Conservation (phyloP, 2,888 invertebrate species). For the Drosophila lacicola region DNA sequence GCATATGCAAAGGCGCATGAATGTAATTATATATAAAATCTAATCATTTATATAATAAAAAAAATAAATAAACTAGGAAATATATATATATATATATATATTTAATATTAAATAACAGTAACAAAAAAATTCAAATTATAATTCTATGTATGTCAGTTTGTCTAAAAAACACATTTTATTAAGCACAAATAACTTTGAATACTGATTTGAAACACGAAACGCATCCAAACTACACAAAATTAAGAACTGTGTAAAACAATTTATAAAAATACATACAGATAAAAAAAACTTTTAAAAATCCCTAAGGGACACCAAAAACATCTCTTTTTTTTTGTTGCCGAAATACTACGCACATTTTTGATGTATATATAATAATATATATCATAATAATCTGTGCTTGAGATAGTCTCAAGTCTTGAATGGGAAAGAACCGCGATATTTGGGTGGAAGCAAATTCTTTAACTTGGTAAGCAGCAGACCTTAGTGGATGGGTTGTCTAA, state of each 20-base stretch:
- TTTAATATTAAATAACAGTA: conserved; percentile 38
- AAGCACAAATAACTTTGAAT: conserved; percentile 54
- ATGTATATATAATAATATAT: no score
- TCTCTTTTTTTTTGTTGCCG: not conserved
- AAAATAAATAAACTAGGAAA: conserved; percentile 36
- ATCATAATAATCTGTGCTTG: no score
- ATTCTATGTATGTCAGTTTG: conserved; percentile 48
- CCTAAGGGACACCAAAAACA: conserved; percentile 79
- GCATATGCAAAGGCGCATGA: conserved; percentile 35
- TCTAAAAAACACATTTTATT: conserved; percentile 54
- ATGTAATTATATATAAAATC: conserved; percentile 57
- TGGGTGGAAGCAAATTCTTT: no score
- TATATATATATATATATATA: conserved; percentile 23
- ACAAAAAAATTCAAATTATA: conserved; percentile 33
- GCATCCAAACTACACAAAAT: conserved; percentile 45
- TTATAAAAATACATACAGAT: conserved; percentile 68
- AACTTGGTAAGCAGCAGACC: no score
- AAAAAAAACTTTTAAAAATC: conserved; percentile 72
- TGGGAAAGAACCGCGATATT: no score
- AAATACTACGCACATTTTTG: no score
- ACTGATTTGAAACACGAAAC: conserved; percentile 49
- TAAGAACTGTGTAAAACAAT: conserved; percentile 64
- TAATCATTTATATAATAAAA: conserved; percentile 35
- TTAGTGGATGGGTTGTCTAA: no score
- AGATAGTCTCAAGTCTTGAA: no score